Conservation (phyloP, 2,797 vertebrate genomes). For the Brotula barbata region DNA sequence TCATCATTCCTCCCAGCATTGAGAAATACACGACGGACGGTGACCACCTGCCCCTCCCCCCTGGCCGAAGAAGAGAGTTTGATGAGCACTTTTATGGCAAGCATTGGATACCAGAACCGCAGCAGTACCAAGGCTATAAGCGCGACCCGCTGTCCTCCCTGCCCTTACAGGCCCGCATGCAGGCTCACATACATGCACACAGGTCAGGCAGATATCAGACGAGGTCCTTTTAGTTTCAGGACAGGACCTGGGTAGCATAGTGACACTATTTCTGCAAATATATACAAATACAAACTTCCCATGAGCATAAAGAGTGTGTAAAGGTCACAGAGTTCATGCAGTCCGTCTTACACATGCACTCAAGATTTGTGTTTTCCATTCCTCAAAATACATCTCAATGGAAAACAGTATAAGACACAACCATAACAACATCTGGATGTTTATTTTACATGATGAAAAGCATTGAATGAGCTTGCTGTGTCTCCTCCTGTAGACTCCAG, state of each 20-base stretch:
- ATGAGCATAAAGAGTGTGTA: too few relatives aligned
- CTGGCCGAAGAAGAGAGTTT: conserved; percentile 71
- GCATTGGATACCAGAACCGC: conserved; percentile 49
- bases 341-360: background rate
- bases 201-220: conserved; percentile 71
- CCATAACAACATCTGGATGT: background rate
- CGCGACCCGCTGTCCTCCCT: conserved; percentile 51
- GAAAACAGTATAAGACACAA: background rate
- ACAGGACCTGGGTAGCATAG: too few relatives aligned
- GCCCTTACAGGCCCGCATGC: conserved; percentile 72
- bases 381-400: background rate
- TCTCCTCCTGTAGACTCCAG: conserved; percentile 57
- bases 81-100: conserved; percentile 75
- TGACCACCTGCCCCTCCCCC: conserved; percentile 81
- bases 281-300: too few relatives aligned
- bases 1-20: conserved; percentile 76
- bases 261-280: too few relatives aligned
- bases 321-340: too few relatives aligned
- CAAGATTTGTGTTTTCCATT: background rate
- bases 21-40: conserved; percentile 78
- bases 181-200: conserved; percentile 80
- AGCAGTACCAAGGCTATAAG: conserved; percentile 32
- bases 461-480: background rate
- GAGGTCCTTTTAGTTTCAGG: background rate
- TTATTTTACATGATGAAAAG: background rate